phyloP scores from a whole-genome alignment of 2,797 vertebrate genomes.

The Uromys caudimaculatus region DNA sequence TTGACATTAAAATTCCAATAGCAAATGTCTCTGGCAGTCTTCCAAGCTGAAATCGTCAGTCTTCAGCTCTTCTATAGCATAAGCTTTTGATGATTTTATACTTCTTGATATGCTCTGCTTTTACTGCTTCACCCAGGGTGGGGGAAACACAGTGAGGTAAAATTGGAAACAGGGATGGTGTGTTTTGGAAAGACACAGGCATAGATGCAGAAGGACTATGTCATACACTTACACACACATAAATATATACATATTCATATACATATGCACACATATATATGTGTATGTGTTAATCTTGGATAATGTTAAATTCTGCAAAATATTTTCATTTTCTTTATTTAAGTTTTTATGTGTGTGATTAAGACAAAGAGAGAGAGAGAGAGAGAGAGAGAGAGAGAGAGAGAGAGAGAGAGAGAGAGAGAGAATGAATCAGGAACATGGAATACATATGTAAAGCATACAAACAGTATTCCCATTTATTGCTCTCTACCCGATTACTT shows the following conservation, averaged over 20 bases:
- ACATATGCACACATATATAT: neutral
- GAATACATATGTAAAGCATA: neutral
- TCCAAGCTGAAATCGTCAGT: conserved; percentile 1
- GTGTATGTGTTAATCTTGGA: neutral
- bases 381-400: neutral
- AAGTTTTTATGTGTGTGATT: neutral
- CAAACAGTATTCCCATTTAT: neutral
- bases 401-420: neutral
- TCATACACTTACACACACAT: neutral
- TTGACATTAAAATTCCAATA: conserved; percentile 71
- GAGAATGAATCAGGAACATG: neutral
- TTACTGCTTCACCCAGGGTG: neutral
- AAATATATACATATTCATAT: neutral
- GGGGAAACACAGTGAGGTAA: neutral
- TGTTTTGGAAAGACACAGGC: neutral
- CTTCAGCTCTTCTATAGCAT: neutral
- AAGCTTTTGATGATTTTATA: conserved; percentile 57
- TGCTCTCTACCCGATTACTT: neutral
- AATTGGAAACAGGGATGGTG: neutral
- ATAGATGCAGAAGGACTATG: neutral
- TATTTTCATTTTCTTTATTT: neutral
- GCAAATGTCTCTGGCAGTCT: conserved; percentile 46
- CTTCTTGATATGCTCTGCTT: neutral
- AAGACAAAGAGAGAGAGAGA: no score
- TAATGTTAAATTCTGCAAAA: neutral